phyloP scores from a whole-genome alignment of 2,113 vertebrate genomes.

The Agelaius phoeniceus region DNA sequence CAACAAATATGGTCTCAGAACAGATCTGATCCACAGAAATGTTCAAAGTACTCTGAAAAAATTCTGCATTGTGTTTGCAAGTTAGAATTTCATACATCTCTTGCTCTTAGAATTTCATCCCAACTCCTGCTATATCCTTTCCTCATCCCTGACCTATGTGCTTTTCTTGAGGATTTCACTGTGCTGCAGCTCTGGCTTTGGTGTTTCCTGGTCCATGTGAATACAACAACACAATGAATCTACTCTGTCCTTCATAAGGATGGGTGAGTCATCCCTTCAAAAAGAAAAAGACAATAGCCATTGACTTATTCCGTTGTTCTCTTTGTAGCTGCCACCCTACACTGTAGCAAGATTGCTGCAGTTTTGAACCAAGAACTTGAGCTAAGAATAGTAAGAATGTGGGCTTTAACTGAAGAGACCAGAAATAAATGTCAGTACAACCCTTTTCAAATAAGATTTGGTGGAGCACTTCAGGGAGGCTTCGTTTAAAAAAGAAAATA shows the following conservation, averaged over 20 bases:
- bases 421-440: neutral
- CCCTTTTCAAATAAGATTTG: neutral
- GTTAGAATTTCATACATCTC: neutral
- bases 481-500: neutral
- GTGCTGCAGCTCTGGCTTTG: neutral
- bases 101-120: no score
- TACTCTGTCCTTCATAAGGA: neutral
- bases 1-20: neutral
- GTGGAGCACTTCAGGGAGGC: neutral
- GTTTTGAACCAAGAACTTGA: neutral
- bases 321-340: neutral
- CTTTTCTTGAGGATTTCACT: neutral
- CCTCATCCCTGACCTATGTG: neutral
- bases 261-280: neutral
- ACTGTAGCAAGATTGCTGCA: neutral
- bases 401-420: neutral
- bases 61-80: neutral
- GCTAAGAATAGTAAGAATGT: neutral
- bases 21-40: neutral
- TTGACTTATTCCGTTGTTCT: neutral
- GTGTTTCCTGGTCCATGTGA: neutral
- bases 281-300: neutral
- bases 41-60: neutral
- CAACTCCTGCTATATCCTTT: neutral
- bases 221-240: neutral